Conservation (phyloP, 64 coral and sea anemone genomes). For the Montipora foliosa region DNA sequence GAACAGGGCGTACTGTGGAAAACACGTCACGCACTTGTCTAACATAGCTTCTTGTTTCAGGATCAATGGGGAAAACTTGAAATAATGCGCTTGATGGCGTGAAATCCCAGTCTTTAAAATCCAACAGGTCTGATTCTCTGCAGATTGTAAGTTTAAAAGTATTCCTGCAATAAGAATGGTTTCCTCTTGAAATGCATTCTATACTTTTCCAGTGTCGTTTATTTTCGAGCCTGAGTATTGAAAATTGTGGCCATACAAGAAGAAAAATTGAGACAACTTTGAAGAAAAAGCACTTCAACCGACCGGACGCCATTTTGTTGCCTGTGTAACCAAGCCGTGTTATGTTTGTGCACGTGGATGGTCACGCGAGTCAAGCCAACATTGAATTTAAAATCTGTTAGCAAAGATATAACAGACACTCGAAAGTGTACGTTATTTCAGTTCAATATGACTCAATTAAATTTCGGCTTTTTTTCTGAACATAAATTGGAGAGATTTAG, state of each 20-base stretch:
- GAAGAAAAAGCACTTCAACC: background rate
- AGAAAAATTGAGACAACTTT: background rate
- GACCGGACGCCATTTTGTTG: background rate
- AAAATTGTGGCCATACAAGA: background rate
- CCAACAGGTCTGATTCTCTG: background rate
- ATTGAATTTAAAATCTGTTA: too few species aligned
- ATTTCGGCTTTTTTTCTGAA: too few species aligned
- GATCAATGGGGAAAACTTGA: slow-evolving; percentile 68
- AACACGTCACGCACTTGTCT: slow-evolving; percentile 83
- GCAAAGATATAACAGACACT: background rate
- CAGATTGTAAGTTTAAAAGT: background rate
- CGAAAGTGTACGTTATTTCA: background rate
- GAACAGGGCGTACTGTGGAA: slow-evolving; percentile 65
- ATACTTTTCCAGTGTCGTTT: background rate
- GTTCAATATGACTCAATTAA: too few species aligned
- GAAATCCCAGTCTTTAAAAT: slow-evolving; percentile 75
- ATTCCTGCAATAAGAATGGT: background rate
- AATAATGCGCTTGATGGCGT: slow-evolving; percentile 48
- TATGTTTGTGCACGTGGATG: background rate
- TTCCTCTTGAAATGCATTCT: background rate
- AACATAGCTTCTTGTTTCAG: slow-evolving; percentile 72
- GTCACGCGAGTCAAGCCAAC: too few species aligned
- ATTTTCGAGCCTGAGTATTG: background rate
- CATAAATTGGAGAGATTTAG: too few species aligned
- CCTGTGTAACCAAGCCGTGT: background rate